Base-by-base conservation (phyloP, 2,797 vertebrate genomes). In the Crenuchus spilurus region DNA sequence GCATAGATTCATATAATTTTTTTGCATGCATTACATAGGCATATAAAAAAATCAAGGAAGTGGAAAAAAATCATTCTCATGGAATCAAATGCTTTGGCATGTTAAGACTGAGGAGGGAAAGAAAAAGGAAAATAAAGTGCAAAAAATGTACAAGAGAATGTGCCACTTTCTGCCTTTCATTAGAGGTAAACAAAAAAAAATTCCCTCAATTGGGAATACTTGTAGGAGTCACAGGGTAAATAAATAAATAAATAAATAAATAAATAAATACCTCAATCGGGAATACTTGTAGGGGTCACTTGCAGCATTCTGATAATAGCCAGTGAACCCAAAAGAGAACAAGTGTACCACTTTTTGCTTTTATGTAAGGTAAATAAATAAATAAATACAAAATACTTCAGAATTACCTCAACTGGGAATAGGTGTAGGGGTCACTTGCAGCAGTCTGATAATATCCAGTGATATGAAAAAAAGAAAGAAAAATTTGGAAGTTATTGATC, bases 21-120 rank as follows among this genome's bases (percentile, higher is more conserved):
- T 91, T 92, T 92, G 90, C 93, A 94, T 93, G 92, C 93, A 92
- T 87, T 90, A 90, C 57, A 77, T 82, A 77, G 75, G 64, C 70
- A 70, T 76, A 67, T 64, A 52, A 77, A n/a, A n/a, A n/a, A 91
- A 58, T 77, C 84, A 80, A 84, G 85, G 85, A 85, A 77, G 72
- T 86, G 81, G 35, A 87, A 89, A n/a, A n/a, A n/a, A 82, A 74
- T 58, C 49, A 71, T 77, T 44, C 62, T 75, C 49, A 78, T 75
- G 63, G 51, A 80, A 60, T 66, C 55, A 70, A 84, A 94, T 93
- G 92, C 94, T 95, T 95, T 95, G 94, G 94, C 94, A 93, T 95
- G 90, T 92, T 83, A 85, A 80, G 76, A 74, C 70, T 84, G 83
- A 72, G 66, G 80, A 88, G 89, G 91, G 87, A 86, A 74, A 88